Evolutionary conservation across 2,113 vertebrate species (phyloP).

Genomic region (Spilogale gracilis): DNA sequence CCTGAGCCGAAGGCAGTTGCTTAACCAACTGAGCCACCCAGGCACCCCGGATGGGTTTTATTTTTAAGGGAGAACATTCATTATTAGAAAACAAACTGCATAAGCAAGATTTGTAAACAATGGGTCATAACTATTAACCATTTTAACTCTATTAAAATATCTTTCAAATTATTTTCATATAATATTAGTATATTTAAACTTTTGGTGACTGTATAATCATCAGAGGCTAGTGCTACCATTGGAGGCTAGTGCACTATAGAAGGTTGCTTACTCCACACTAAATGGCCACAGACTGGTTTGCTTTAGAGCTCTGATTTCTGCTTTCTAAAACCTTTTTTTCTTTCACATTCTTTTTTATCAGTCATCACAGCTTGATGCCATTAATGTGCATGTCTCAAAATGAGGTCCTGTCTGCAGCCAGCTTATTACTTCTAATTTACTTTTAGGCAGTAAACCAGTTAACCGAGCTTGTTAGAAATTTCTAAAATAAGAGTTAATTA

Average conservation of each 20-base stretch:
- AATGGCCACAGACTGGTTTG: not conserved
- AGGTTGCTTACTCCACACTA: not conserved
- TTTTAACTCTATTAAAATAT: not conserved
- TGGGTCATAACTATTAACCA: not conserved
- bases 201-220: not conserved
- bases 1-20: too few relatives aligned
- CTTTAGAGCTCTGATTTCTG: constrained; percentile 29
- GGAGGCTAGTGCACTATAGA: constrained; percentile 3
- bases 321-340: not conserved
- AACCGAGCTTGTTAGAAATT: constrained; percentile 45
- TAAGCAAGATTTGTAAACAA: constrained; percentile 36
- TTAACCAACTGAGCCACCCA: too few relatives aligned
- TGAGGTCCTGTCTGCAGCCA: constrained; percentile 37
- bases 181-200: not conserved
- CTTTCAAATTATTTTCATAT: constrained; percentile 14
- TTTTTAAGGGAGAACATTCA: not conserved
- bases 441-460: constrained; percentile 47
- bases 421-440: constrained; percentile 68
- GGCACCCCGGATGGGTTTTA: not conserved
- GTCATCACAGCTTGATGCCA: constrained; percentile 2
- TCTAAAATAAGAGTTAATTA: constrained; percentile 52
- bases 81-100: not conserved
- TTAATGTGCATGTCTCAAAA: constrained; percentile 57
- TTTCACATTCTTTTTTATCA: not conserved
- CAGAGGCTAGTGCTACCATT: not conserved